Percentiles rank a stretch among this genome's conserved stretches.
Evolutionary conservation across 1,140 invertebrate genomes (phyloP).

Genomic region (Zophobas morio): DNA sequence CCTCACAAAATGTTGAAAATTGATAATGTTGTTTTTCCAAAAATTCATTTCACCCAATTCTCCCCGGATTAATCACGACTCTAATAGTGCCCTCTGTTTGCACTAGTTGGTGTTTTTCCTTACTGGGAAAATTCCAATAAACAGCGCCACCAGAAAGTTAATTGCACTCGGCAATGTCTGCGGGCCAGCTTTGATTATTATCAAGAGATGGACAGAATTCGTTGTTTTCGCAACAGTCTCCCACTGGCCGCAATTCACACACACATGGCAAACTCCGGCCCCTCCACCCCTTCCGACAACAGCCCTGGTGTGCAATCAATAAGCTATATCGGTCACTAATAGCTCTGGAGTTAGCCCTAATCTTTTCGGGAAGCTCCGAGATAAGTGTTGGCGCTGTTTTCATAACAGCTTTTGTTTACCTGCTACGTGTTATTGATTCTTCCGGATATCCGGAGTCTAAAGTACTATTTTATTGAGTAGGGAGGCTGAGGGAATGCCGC

Average conservation of each 20-base stretch:
- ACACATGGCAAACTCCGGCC: not conserved
- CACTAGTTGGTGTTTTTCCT: conserved; percentile 9
- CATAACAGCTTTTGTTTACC: conserved; percentile 29
- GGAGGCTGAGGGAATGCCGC: too few species aligned
- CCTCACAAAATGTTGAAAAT: too few species aligned
- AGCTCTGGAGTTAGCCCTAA: conserved; percentile 23
- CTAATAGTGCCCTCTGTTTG: not conserved
- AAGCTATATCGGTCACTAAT: conserved; percentile 47
- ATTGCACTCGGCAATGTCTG: conserved; percentile 15
- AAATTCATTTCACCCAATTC: too few species aligned
- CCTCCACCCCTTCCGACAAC: conserved; percentile 23
- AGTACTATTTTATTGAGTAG: too few species aligned
- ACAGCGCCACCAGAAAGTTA: conserved; percentile 4
- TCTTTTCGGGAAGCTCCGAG: conserved; percentile 24
- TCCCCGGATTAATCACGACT: too few species aligned
- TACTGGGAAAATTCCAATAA: conserved; percentile 10
- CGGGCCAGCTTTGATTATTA: conserved; percentile 24
- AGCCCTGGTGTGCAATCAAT: conserved; percentile 48
- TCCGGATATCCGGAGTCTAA: too few species aligned
- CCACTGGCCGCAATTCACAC: conserved; percentile 3
- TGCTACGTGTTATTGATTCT: not conserved
- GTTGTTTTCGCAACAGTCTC: conserved; percentile 3
- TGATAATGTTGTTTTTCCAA: too few species aligned
- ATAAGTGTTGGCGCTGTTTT: conserved; percentile 17
- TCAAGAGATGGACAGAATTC: conserved; percentile 9